Conservation (phyloP, 2,888 invertebrate species). For the Latrodectus elegans region DNA sequence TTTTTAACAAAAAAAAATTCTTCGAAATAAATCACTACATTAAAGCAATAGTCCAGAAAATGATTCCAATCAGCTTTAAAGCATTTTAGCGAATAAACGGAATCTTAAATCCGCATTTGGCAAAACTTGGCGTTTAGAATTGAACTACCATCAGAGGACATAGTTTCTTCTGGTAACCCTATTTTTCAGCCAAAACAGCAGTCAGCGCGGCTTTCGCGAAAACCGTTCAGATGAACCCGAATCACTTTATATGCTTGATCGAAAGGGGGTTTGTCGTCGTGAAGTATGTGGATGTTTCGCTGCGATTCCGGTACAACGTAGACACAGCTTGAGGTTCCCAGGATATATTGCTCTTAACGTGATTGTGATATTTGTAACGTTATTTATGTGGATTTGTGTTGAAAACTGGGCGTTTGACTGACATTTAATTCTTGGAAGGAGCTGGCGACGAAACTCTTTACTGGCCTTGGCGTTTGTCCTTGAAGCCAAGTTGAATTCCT, state of each 20-base stretch:
- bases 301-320: no score
- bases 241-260: not conserved
- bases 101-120: conserved; percentile 19
- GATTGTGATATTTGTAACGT: not conserved
- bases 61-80: not conserved
- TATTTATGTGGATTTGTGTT: not conserved
- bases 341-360: not conserved
- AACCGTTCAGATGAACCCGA: conserved; percentile 33
- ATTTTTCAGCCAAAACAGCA: conserved; percentile 35
- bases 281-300: not conserved
- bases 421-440: conserved; percentile 31
- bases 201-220: conserved; percentile 44
- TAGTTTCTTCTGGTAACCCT: conserved; percentile 42
- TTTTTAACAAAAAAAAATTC: no score
- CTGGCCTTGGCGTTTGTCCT: conserved; percentile 67
- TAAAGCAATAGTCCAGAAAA: not conserved
- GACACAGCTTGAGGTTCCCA: no score
- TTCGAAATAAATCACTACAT: no score
- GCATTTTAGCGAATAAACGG: not conserved
- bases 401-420: not conserved
- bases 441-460: conserved; percentile 30
- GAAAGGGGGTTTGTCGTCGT: not conserved
- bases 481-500: conserved; percentile 63
- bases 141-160: conserved; percentile 4
- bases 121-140: conserved; percentile 34